These are phyloP conservation scores for Acipenser transmontanus DNA, from an alignment of 2,797 vertebrate genomes.

Conservation along the genomic window DNA sequence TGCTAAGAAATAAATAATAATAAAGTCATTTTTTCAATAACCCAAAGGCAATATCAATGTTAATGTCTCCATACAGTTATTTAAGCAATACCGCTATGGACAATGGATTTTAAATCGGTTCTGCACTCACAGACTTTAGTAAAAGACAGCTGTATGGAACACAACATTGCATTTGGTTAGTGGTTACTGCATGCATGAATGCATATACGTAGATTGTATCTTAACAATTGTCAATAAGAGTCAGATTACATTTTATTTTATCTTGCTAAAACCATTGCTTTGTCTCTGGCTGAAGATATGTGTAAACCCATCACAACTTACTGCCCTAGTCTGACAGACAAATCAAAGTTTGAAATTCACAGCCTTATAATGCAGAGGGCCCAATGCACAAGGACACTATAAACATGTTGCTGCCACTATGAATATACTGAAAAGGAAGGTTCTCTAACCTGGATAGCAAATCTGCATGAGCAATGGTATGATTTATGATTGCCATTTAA, in stretches of 20 bases:
- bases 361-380: background rate
- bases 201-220: background rate
- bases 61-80: background rate
- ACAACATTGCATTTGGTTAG: background rate
- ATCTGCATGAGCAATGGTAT: no score
- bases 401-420: no score
- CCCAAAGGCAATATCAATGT: background rate
- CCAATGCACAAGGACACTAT: background rate
- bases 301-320: background rate
- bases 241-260: background rate
- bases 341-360: background rate
- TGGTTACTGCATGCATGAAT: slow-evolving; percentile 1
- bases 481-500: no score
- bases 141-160: background rate
- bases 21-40: background rate
- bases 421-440: no score
- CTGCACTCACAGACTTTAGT: background rate
- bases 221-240: background rate
- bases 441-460: no score
- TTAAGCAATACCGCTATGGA: background rate
- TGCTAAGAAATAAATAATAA: no score
- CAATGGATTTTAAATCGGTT: slow-evolving; percentile 2
- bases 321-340: background rate
- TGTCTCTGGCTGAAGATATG: background rate
- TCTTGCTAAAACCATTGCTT: background rate